These are phyloP conservation scores for Neodiprion lecontei DNA, from an alignment of 1,140 invertebrate species.

Conservation along the genomic window DNA sequence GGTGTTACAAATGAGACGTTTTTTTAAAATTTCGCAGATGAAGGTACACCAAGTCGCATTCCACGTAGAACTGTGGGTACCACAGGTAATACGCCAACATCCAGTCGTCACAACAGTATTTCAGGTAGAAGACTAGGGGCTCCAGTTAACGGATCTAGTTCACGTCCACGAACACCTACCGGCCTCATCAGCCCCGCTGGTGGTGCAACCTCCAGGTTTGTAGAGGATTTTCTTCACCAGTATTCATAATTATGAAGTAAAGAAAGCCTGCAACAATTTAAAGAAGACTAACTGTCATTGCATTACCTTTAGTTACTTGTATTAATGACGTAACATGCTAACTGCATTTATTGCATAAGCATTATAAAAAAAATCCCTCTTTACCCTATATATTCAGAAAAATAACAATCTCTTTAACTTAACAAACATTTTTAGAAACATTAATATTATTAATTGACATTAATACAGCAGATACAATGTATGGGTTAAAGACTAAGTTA, in stretches of 20 bases:
- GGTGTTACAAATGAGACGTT: background rate
- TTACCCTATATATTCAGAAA: slow-evolving; percentile 12
- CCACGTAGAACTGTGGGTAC: slow-evolving; percentile 71
- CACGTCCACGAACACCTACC: slow-evolving; percentile 76
- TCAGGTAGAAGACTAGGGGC: slow-evolving; percentile 51
- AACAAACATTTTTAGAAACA: background rate
- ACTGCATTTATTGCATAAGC: slow-evolving; percentile 26
- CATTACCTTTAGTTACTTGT: slow-evolving; percentile 22
- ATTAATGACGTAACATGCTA: slow-evolving; percentile 25
- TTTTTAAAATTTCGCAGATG: slow-evolving; percentile 42
- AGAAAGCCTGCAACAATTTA: slow-evolving; percentile 14
- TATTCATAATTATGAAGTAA: background rate
- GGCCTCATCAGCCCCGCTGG: slow-evolving; percentile 72
- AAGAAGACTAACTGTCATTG: slow-evolving; percentile 23
- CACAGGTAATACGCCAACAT: slow-evolving; percentile 53
- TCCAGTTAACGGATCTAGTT: slow-evolving; percentile 62
- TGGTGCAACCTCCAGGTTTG: slow-evolving; percentile 70
- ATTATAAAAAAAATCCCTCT: slow-evolving; percentile 1
- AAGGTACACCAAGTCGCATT: slow-evolving; percentile 74
- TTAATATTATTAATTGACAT: background rate
- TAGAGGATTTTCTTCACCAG: slow-evolving; percentile 19
- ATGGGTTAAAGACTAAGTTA: background rate
- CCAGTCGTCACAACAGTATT: slow-evolving; percentile 58
- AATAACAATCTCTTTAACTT: slow-evolving; percentile 10
- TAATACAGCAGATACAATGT: background rate